Evolutionary conservation across 2,113 vertebrate genomes (phyloP).

Genomic region (Eolophus roseicapilla): DNA sequence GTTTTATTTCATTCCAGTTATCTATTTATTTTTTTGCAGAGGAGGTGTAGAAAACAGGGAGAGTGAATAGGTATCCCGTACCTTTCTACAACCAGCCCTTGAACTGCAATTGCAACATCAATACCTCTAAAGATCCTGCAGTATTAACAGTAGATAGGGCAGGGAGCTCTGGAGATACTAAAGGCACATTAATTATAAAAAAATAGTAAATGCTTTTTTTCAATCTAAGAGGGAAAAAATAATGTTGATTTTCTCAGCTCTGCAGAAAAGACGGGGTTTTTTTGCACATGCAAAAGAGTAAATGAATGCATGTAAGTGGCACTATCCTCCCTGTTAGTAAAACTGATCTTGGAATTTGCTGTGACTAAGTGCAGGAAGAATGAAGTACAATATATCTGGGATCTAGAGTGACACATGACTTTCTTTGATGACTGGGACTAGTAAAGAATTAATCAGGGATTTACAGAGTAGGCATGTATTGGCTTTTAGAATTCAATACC

Average conservation of each 20-base stretch:
- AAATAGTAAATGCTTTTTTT: background rate
- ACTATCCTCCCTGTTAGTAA: background rate
- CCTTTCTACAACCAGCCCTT: background rate
- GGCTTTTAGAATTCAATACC: background rate
- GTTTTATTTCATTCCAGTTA: background rate
- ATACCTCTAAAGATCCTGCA: background rate
- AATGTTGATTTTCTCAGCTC: background rate
- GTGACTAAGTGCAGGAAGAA: background rate
- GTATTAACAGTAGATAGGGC: background rate
- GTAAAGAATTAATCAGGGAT: background rate
- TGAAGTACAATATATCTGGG: background rate
- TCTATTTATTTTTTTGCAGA: background rate
- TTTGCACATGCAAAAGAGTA: background rate
- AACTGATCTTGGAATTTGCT: background rate
- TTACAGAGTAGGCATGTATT: background rate
- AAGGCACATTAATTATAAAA: background rate
- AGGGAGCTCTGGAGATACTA: background rate
- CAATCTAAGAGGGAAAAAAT: background rate
- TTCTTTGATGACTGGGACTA: background rate
- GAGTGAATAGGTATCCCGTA: background rate
- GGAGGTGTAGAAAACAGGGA: background rate
- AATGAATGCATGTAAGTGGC: background rate
- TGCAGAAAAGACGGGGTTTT: background rate
- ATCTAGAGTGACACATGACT: background rate
- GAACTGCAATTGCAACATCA: background rate